Percentiles rank a stretch among this genome's conserved stretches.
Conservation (phyloP, 2,113 vertebrate species). For the Centropus bengalensis region DNA sequence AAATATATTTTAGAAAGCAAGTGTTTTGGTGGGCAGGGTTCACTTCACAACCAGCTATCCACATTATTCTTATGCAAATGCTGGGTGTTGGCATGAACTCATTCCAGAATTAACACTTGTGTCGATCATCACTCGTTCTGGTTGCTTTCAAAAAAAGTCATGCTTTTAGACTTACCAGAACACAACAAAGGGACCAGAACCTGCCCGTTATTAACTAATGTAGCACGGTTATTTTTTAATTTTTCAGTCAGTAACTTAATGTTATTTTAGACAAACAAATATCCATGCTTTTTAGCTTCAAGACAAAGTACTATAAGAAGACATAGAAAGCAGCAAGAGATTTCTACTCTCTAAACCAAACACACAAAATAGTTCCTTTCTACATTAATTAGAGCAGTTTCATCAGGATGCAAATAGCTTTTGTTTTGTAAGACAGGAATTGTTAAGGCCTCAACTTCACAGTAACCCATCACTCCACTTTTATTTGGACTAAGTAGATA, state of each 20-base stretch:
- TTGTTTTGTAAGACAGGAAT: background rate
- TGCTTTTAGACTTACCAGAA: background rate
- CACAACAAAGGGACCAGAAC: background rate
- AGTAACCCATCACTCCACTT: background rate
- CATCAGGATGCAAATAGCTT: background rate
- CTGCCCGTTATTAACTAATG: background rate
- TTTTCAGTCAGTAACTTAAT: background rate
- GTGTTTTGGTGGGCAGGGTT: background rate
- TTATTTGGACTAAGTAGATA: background rate
- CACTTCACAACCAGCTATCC: background rate
- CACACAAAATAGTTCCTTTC: background rate
- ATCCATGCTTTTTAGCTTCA: background rate
- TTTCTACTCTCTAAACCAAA: background rate
- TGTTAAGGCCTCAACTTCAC: background rate
- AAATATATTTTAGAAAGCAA: background rate
- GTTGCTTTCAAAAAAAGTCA: background rate
- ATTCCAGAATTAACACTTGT: background rate
- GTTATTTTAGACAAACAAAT: background rate
- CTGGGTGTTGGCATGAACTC: background rate
- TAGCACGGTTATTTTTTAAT: background rate
- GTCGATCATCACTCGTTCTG: background rate
- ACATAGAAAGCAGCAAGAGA: background rate
- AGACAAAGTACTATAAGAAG: background rate
- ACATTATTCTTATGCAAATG: background rate
- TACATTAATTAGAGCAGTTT: background rate